These are phyloP conservation scores for Phodopus roborovskii DNA, from an alignment of 2,113 vertebrate genomes.

Conservation along the genomic window DNA sequence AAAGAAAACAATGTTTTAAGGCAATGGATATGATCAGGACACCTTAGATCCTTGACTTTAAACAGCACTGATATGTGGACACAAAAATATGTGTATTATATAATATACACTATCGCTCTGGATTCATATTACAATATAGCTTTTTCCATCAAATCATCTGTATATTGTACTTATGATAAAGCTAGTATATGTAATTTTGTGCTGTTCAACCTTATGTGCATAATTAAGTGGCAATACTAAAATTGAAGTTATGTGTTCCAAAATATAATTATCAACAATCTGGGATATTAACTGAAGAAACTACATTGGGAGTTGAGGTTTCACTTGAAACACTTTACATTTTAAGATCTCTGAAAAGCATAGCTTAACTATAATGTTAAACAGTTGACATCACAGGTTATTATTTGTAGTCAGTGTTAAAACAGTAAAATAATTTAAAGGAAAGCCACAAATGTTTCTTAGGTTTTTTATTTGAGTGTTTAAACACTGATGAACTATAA, in stretches of 20 bases:
- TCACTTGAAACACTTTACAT: constrained; percentile 60
- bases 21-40: constrained; percentile 53
- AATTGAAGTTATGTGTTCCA: constrained; percentile 27
- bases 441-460: constrained; percentile 60
- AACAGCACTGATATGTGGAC: constrained; percentile 42
- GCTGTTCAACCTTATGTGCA: constrained; percentile 21
- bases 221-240: constrained; percentile 39
- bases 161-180: constrained; percentile 14
- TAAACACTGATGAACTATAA: constrained; percentile 57
- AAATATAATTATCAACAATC: constrained; percentile 46
- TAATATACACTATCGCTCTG: constrained; percentile 2
- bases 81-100: constrained; percentile 54
- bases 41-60: background rate
- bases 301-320: constrained; percentile 30
- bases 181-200: background rate
- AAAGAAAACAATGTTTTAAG: constrained; percentile 36
- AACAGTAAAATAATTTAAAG: constrained; percentile 60
- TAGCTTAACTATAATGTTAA: constrained; percentile 39
- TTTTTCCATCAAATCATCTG: constrained; percentile 45
- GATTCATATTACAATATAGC: constrained; percentile 20
- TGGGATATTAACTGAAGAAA: constrained; percentile 44
- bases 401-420: constrained; percentile 24
- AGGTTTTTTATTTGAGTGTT: constrained; percentile 63
- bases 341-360: constrained; percentile 57
- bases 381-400: constrained; percentile 49